Base-by-base conservation (phyloP, 2,797 vertebrate genomes). In the Sphaeramia orbicularis region DNA sequence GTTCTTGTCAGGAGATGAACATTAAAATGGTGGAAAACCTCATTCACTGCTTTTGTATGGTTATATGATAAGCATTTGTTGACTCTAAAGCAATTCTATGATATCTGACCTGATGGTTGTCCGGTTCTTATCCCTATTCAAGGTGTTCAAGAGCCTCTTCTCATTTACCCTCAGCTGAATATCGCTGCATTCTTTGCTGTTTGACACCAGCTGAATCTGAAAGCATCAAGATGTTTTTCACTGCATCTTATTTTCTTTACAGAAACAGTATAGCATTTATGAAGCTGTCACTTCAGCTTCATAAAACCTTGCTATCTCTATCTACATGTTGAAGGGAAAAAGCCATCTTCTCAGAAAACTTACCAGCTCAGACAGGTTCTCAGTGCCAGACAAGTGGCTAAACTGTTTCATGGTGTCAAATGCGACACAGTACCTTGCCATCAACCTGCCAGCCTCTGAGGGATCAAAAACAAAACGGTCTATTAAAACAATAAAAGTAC, bases 381-480 rank as follows among this genome's bases (percentile, higher is more conserved):
- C 98, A 13, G 91, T 94, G 84, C 96, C 98, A 45, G 83, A 85
- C 63, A 98, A 91, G 61, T 79, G 81, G 86, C 85, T 95, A 93
- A 98, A 98, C 52, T 95, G 95, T 85, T 94, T 97, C 93, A 98
- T 96, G 60, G 98, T 99, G 68, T 98, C 96, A 92, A 97, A 99
- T 21, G 97, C 96, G 78, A 99, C 95, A 74, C 94, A 99, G 91
- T 96, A 98, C 74, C 95, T 94, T 0, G 97, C 97, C 97, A 99
- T 99, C 82, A 98, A 87, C 91, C 93, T 95, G 86, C 98, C 98
- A 5, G 92, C 93, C 75, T 97, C 98, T 99, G 88, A 30, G 3
- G 47, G 32, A 55, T 47, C 24, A 72, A 47, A 60, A 42, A 10
- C 5, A 18, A 69, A 61, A 30, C 11, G 24, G 43, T 36, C 10